These are phyloP conservation scores for Montipora efflorescens DNA, from an alignment of 64 coral and sea anemone genomes.

Conservation along the genomic window DNA sequence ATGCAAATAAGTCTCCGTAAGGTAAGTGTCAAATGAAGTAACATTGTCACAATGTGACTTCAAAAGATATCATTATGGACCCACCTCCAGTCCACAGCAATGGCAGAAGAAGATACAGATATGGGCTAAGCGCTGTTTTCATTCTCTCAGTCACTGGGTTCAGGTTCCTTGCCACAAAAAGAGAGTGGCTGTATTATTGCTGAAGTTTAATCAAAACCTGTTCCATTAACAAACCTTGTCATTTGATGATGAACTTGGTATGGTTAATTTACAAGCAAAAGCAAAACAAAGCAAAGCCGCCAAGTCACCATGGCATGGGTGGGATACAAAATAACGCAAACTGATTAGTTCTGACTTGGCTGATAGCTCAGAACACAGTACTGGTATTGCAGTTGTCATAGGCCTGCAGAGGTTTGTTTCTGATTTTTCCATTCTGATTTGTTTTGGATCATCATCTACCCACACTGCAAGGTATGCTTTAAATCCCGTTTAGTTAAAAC, in stretches of 20 bases:
- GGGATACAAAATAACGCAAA: no score
- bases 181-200: conserved; percentile 17
- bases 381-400: no score
- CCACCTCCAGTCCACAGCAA: background rate
- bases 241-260: background rate
- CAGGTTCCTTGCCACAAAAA: background rate
- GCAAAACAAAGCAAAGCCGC: background rate
- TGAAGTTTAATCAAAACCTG: background rate
- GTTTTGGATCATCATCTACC: background rate
- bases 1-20: background rate
- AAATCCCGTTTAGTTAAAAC: background rate
- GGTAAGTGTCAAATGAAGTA: background rate
- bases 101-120: background rate
- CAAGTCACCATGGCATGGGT: no score
- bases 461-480: background rate
- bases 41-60: background rate
- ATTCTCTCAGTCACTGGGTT: background rate
- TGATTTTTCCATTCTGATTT: no score
- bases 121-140: background rate
- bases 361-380: no score
- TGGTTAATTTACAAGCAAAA: background rate
- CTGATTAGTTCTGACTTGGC: no score
- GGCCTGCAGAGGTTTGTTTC: no score
- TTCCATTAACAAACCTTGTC: background rate
- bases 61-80: background rate